Evolutionary conservation across 2,888 invertebrate species (phyloP), one percentile per base, ranked within the genome.

Genomic region (Eulithis testata): DNA sequence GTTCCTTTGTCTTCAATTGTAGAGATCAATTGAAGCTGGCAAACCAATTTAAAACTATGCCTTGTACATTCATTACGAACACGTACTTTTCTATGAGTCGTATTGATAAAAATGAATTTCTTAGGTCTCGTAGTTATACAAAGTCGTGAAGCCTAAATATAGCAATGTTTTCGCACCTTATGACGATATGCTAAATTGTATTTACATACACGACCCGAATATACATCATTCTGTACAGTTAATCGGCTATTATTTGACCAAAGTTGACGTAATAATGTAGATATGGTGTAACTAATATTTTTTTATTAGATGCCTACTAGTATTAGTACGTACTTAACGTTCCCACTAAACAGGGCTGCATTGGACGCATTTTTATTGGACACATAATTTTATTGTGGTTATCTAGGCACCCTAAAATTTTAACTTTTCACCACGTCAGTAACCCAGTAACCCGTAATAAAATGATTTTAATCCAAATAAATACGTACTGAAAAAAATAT

Each of bases 11-110:
- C 11, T 58, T 8, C 43, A 58, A 51, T 50, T 58, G 65, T 31
- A 49, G 60, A 49, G 60, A 47, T 45, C 70, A 73, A 73, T 73
- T 72, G 73, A 69, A 50, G 59, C 69, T 57, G 54, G 65, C 68
- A 58, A 68, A 70, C 55, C 65, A 70, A 73, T 73, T 70, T 59
- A 70, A 45, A 63, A 60, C 59, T 44, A 5, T 53, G 60, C 60
- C 63, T 66, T 60, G 66, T 45, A 53, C 27, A 63, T 59, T 50
- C 36, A 63, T 59, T 45, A 53, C 49, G 54, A 64, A 49, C 44
- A 12, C 11, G 44, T 53, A 12, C 11, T 36, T 54, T 7, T 59
- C 21, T 68, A 58, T 54, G 51, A 54, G 36, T 52, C 31, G 57
- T 49, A 58, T 61, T 61, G 45, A 59, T 62, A n/a, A 64, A 55